These are phyloP conservation scores for Psococerastis gibbosa DNA, from an alignment of 2,888 invertebrate species.

Conservation along the genomic window DNA sequence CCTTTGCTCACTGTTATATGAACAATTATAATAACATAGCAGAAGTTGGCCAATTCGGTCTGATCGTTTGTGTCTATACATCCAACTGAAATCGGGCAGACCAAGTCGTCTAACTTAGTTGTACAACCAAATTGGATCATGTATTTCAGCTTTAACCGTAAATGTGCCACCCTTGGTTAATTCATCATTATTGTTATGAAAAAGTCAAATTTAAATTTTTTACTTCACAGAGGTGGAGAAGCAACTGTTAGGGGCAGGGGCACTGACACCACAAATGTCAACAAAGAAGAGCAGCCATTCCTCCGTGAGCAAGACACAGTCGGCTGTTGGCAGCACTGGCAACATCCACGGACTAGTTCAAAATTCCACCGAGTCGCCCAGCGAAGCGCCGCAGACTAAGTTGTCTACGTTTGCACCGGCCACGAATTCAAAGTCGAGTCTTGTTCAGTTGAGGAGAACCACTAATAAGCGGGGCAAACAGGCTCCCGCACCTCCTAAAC, in stretches of 20 bases:
- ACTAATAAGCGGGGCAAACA: constrained; percentile 82
- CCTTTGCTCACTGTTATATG: too few species aligned
- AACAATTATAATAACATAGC: too few species aligned
- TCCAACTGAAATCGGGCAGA: too few species aligned
- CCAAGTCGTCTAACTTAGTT: too few species aligned
- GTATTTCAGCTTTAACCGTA: too few species aligned
- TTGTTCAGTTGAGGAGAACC: constrained; percentile 68
- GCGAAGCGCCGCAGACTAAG: constrained; percentile 30
- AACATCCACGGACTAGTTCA: constrained; percentile 36
- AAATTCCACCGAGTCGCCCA: constrained; percentile 25
- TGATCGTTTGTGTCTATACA: too few species aligned
- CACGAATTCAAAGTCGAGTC: constrained; percentile 34
- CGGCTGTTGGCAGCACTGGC: constrained; percentile 40
- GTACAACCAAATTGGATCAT: too few species aligned
- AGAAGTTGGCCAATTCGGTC: too few species aligned
- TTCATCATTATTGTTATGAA: constrained; percentile 10
- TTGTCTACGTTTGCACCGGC: constrained; percentile 36
- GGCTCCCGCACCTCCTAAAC: constrained; percentile 87
- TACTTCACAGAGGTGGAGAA: constrained; percentile 71
- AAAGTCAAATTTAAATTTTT: constrained; percentile 15
- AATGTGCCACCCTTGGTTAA: background rate
- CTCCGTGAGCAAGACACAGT: constrained; percentile 34
- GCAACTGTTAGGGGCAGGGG: constrained; percentile 58
- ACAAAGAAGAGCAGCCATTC: constrained; percentile 13
- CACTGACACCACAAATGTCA: constrained; percentile 38